These are phyloP conservation scores for Corydoras sp. DNA, from an alignment of 2,113 vertebrate genomes.

Conservation along the genomic window DNA sequence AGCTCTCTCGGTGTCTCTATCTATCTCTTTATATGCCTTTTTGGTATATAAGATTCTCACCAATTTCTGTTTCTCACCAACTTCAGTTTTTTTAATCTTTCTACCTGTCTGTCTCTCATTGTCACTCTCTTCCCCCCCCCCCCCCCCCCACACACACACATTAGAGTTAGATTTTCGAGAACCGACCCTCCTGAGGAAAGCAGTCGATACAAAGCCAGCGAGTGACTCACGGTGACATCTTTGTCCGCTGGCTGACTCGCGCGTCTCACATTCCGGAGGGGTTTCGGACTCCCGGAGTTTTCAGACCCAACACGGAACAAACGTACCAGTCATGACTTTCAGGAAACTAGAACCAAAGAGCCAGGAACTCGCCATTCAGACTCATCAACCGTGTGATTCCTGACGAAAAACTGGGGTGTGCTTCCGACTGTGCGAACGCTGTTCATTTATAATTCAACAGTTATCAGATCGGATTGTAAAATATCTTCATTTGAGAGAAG, in stretches of 20 bases:
- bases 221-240: slow-evolving; percentile 35
- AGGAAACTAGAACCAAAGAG: slow-evolving; percentile 27
- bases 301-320: slow-evolving; percentile 1
- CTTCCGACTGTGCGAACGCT: too few relatives aligned
- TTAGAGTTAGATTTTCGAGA: background rate
- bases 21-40: too few relatives aligned
- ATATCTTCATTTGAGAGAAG: too few relatives aligned
- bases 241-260: slow-evolving; percentile 25
- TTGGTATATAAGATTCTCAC: too few relatives aligned
- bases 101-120: background rate
- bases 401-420: too few relatives aligned
- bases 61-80: too few relatives aligned
- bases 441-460: too few relatives aligned
- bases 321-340: slow-evolving; percentile 27
- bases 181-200: background rate
- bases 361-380: background rate
- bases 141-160: background rate
- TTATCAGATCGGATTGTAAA: too few relatives aligned
- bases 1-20: too few relatives aligned
- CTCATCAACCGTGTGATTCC: background rate
- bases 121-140: background rate
- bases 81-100: background rate
- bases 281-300: slow-evolving; percentile 21
- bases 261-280: slow-evolving; percentile 14
- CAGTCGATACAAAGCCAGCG: slow-evolving; percentile 10